These are phyloP conservation scores for Cygnus olor DNA, from an alignment of 2,797 vertebrate species.

Conservation along the genomic window DNA sequence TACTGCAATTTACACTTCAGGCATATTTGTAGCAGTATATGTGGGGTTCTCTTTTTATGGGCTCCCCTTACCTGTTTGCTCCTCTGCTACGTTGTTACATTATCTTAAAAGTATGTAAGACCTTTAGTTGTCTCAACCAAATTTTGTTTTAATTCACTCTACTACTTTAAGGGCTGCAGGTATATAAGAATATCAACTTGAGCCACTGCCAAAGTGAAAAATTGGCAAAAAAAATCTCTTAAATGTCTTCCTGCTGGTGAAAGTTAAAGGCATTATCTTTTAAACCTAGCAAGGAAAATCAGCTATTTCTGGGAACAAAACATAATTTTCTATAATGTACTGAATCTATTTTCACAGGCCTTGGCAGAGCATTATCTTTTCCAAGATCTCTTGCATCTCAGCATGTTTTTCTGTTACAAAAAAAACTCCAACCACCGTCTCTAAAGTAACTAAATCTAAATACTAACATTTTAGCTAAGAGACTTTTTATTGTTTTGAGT, in stretches of 20 bases:
- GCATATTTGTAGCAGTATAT: not conserved
- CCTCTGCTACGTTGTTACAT: not conserved
- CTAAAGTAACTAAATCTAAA: conserved; percentile 20
- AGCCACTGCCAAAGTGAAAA: not conserved
- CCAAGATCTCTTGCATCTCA: conserved; percentile 4
- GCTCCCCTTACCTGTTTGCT: not conserved
- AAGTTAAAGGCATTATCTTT: conserved; percentile 18
- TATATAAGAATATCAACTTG: not conserved
- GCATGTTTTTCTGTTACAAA: not conserved
- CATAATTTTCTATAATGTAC: not conserved
- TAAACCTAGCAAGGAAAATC: conserved; percentile 41
- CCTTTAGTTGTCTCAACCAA: not conserved
- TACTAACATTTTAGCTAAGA: not conserved
- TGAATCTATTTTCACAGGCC: conserved; percentile 34
- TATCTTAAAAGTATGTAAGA: not conserved
- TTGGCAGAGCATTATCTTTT: conserved; percentile 38
- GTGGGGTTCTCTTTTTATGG: not conserved
- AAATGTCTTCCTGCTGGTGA: not conserved
- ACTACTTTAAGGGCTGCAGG: not conserved
- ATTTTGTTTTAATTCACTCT: conserved; percentile 1
- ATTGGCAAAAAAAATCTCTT: not conserved
- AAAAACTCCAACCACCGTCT: not conserved
- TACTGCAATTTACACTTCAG: conserved; percentile 4
- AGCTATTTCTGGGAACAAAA: conserved; percentile 5
- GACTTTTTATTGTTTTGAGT: not conserved